Evolutionary conservation across 2,797 vertebrate species (phyloP).

Genomic region (Cossypha heuglini): DNA sequence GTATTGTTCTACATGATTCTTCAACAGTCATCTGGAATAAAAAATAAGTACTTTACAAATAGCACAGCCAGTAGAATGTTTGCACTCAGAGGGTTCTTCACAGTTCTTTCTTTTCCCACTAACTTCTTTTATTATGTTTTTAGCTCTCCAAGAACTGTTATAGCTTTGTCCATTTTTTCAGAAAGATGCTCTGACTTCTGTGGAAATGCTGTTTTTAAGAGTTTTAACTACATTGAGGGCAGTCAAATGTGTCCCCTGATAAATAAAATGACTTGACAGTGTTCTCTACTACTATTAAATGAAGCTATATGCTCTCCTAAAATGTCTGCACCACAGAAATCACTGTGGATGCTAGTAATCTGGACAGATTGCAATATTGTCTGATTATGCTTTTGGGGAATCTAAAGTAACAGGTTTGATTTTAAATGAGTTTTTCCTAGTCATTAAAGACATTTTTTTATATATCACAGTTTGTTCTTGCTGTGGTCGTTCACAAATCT

Average conservation of each 20-base stretch:
- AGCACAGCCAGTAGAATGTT: background rate
- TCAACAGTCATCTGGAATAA: background rate
- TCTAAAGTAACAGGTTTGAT: background rate
- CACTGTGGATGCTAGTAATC: background rate
- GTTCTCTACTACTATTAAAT: background rate
- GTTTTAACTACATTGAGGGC: background rate
- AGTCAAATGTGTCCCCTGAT: background rate
- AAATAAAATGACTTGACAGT: background rate
- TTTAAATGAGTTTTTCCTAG: background rate
- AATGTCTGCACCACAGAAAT: background rate
- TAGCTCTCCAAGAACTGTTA: background rate
- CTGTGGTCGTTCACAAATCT: background rate
- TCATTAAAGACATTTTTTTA: background rate
- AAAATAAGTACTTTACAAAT: background rate
- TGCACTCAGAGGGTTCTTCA: background rate
- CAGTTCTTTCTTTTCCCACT: background rate
- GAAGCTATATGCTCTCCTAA: background rate
- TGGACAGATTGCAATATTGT: background rate
- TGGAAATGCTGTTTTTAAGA: background rate
- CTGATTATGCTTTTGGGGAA: constrained; percentile 10
- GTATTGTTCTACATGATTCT: background rate
- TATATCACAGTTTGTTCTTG: background rate
- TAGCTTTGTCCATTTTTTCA: background rate
- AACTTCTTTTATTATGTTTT: background rate
- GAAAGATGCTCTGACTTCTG: background rate